Conservation (phyloP, 2,113 vertebrate species). For the Lates calcarifer region DNA sequence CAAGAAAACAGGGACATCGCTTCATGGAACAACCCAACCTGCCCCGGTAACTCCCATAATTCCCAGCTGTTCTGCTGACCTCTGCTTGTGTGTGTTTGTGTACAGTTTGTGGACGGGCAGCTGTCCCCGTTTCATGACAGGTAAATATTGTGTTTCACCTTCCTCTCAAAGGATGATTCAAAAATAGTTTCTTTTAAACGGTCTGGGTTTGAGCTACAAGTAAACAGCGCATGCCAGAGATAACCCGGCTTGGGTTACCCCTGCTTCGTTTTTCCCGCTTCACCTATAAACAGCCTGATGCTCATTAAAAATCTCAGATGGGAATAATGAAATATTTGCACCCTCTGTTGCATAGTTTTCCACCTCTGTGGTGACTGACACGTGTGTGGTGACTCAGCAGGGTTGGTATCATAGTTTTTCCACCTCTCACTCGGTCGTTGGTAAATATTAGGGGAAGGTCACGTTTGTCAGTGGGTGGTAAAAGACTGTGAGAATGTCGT, state of each 20-base stretch:
- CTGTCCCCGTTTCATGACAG: slow-evolving; percentile 53
- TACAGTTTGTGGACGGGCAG: slow-evolving; percentile 30
- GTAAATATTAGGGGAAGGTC: slow-evolving; percentile 46
- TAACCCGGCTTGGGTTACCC: slow-evolving; percentile 45
- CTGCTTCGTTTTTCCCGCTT: slow-evolving; percentile 21
- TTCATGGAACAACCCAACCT: not conserved
- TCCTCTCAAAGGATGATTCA: slow-evolving; percentile 34
- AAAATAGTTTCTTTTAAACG: slow-evolving; percentile 59
- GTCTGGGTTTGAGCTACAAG: not conserved
- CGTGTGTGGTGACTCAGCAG: not conserved
- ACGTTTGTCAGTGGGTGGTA: slow-evolving; percentile 20
- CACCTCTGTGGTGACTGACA: slow-evolving; percentile 23
- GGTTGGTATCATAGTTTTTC: slow-evolving; percentile 28
- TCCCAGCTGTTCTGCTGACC: slow-evolving; percentile 17
- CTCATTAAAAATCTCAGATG: slow-evolving; percentile 41
- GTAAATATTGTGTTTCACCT: slow-evolving; percentile 63
- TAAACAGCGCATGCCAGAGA: slow-evolving; percentile 46
- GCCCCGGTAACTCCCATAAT: not conserved
- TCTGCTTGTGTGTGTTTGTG: slow-evolving; percentile 7
- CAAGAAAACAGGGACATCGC: not conserved
- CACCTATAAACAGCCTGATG: slow-evolving; percentile 35
- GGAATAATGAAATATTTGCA: slow-evolving; percentile 48
- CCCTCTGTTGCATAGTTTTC: slow-evolving; percentile 33
- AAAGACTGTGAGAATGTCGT: slow-evolving; percentile 1
- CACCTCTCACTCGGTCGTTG: slow-evolving; percentile 34